These are phyloP conservation scores for Corydoras maculifer DNA, from an alignment of 2,113 vertebrate genomes.

Conservation along the genomic window DNA sequence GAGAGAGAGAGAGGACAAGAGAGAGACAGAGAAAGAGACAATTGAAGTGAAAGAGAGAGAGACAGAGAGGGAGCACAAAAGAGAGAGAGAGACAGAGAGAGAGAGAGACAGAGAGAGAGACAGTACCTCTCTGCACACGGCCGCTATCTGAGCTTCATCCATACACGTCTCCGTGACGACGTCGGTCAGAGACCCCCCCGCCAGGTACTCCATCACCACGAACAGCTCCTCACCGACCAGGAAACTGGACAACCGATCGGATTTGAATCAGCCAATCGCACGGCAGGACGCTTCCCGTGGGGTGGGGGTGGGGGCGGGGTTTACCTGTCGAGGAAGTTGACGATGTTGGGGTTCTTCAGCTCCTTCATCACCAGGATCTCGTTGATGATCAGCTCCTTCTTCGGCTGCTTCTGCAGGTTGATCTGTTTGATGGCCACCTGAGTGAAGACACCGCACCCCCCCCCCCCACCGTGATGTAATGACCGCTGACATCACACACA, in stretches of 20 bases:
- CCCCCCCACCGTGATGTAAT: background rate
- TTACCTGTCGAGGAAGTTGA: constrained; percentile 94
- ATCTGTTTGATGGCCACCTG: constrained; percentile 99
- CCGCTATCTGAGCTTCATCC: constrained; percentile 96
- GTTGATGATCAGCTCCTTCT: constrained; percentile 97
- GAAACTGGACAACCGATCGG: background rate
- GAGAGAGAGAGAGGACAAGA: too few relatives aligned
- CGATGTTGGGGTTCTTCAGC: constrained; percentile 95
- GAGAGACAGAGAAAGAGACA: too few relatives aligned
- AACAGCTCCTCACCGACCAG: constrained; percentile 76
- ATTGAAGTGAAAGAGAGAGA: too few relatives aligned
- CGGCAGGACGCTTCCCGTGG: background rate
- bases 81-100: background rate
- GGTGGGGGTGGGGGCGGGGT: background rate
- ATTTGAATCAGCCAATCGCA: background rate
- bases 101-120: background rate
- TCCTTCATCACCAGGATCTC: constrained; percentile 99
- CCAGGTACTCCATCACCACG: constrained; percentile 97
- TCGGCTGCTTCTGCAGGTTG: constrained; percentile 96
- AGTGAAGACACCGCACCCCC: background rate
- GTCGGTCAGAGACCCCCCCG: constrained; percentile 92
- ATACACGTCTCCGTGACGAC: constrained; percentile 97
- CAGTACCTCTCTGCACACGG: constrained; percentile 89
- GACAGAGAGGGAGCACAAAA: too few relatives aligned
- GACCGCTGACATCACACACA: background rate